Evolutionary conservation across 2,113 vertebrate genomes (phyloP), one percentile per base, ranked within the genome.

Genomic region (Passerina amoena): DNA sequence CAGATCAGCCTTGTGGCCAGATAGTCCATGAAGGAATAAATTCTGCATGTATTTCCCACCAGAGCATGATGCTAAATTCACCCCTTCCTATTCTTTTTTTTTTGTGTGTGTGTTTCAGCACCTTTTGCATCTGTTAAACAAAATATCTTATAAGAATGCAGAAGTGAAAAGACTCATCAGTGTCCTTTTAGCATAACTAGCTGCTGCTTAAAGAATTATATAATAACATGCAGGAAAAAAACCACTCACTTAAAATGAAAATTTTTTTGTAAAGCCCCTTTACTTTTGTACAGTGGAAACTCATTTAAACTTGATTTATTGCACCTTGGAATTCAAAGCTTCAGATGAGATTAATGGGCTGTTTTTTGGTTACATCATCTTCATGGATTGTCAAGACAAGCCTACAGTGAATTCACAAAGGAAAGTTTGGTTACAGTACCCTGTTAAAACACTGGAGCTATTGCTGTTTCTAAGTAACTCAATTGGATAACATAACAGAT

Each of bases 321-420:
- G 60, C 85, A 57, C 90, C 56, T 93, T 69, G 90, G 92, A 97
- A 97, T 97, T 71, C 79, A 93, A 95, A 86, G 82, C 61, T 96
- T 83, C 6, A 18, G 86, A 88, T 94, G 80, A 96, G 92, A 97
- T 98, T 96, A 96, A 97, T 96, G 86, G 94, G 54, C 96, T 97
- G 89, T 83, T 97, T 97, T 85, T 47, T 85, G 80, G 90, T 98
- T 96, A 97, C 93, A 68, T 98, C 97, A 98, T 93, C 94, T 68
- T 84, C 51, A 4, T 94, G 97, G 97, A 96, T 94, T 95, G 90
- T 95, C 90, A 95, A 84, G 93, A n/a, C 87, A 91, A 96, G 92
- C 45, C 88, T 93, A 42, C 47, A 21, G 69, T 93, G 85, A 96
- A 96, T 86, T 96, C 90, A 90, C 85, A 82, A 50, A 95, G 90